Evolutionary conservation across 2,113 vertebrate species (phyloP).

Genomic region (Cichladusa arquata): DNA sequence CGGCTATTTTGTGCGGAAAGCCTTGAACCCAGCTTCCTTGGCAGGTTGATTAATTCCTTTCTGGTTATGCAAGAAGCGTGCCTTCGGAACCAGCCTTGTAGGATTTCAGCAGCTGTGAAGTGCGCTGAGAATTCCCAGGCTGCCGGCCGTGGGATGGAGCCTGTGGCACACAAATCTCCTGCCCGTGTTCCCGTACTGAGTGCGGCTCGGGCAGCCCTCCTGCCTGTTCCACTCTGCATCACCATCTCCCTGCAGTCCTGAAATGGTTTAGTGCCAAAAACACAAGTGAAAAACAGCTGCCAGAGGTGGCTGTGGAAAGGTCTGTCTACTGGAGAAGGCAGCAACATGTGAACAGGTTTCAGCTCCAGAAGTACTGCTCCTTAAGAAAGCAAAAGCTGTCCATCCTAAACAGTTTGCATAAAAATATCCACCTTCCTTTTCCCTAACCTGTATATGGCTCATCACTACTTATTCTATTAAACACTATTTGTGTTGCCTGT

Average conservation of each 20-base stretch:
- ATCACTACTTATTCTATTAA: not conserved
- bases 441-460: not conserved
- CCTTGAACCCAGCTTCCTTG: not conserved
- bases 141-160: not conserved
- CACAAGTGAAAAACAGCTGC: not conserved
- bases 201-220: not conserved
- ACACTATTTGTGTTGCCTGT: not conserved
- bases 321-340: not conserved
- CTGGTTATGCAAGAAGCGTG: not conserved
- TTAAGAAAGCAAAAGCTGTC: not conserved
- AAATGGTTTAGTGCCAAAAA: not conserved
- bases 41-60: not conserved
- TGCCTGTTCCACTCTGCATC: not conserved
- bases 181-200: fast-evolving
- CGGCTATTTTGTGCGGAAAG: not conserved
- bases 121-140: not conserved
- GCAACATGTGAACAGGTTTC: not conserved
- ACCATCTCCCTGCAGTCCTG: not conserved
- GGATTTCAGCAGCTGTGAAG: not conserved
- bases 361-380: not conserved
- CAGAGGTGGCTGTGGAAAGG: not conserved
- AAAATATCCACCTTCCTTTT: not conserved
- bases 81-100: not conserved
- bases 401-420: not conserved
- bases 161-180: not conserved